Base-by-base conservation (phyloP, 2,797 vertebrate genomes). In the Malurus leucopterus region DNA sequence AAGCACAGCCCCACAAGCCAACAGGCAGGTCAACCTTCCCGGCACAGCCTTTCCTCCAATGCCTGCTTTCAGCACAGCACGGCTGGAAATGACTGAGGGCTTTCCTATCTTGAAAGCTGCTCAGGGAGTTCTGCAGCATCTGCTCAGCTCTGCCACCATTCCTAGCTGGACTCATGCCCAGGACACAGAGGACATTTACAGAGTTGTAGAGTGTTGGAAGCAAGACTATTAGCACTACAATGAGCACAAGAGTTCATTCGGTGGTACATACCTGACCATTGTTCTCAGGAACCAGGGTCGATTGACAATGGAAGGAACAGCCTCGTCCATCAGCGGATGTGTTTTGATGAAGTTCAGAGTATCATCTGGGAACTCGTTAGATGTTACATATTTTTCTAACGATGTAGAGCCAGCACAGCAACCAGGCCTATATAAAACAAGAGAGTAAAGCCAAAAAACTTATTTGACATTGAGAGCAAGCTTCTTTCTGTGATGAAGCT, bases 331-430 rank as follows among this genome's bases (percentile, higher is more conserved):
- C 93, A 99, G 97, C 8, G 99, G 99, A 95, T 99, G 99, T 57
- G 98, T 98, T 98, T 99, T 99, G 96, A 99, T 99, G 96, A 99
- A 99, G 97, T 99, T 99, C 93, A 99, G 97, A 14, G 99, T 99
- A 93, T 99, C 99, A 19, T 99, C 99, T 0, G 99, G 99, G 91
- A 99, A 99, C 96, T 99, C 99, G 7, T 98, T 99, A 96, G 99
- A 99, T 21, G 98, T 98, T 93, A 98, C 96, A 71, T 98, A 99
- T 95, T 97, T 98, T 97, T 99, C 98, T 96, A 98, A 96, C 27
- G 97, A 97, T 14, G 97, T 89, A 43, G 98, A 98, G 50, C 98
- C 98, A 27, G 99, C 99, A 74, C 99, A 99, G 93, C 97, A 99
- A 75, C 99, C 99, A 30, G 99, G 99, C 93, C 99, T 99, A 94